phyloP scores from a whole-genome alignment of 1,140 invertebrate species.

The Meteorus sp. region DNA sequence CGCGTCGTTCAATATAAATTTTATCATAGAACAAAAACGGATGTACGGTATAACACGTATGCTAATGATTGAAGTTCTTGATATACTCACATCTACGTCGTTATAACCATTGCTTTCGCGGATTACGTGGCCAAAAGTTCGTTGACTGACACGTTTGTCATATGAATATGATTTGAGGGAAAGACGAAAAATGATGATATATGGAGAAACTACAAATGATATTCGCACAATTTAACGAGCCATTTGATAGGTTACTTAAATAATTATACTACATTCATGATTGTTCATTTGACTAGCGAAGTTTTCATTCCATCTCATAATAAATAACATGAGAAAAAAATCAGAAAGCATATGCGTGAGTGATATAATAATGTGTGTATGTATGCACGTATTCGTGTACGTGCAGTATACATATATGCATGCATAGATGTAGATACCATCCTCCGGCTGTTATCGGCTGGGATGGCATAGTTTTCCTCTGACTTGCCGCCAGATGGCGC shows the following conservation, averaged over 20 bases:
- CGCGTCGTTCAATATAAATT: neutral
- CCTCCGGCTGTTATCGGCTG: neutral
- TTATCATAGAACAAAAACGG: neutral
- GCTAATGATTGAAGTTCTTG: neutral
- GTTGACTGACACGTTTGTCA: constrained; percentile 11
- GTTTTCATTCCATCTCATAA: too few species aligned
- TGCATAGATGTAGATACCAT: neutral
- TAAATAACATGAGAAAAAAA: too few species aligned
- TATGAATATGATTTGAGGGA: neutral
- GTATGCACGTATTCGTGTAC: too few species aligned
- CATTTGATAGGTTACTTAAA: too few species aligned
- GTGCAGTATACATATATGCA: too few species aligned
- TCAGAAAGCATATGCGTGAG: too few species aligned
- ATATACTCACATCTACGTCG: neutral
- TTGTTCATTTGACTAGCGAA: neutral
- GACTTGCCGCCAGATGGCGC: too few species aligned
- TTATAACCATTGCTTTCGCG: neutral
- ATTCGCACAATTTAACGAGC: too few species aligned
- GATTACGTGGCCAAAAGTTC: constrained; percentile 20
- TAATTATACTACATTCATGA: too few species aligned
- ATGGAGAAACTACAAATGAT: too few species aligned
- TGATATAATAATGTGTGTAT: too few species aligned
- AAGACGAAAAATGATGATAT: neutral
- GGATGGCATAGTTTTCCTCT: too few species aligned
- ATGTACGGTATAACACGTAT: constrained; percentile 7